Conservation (phyloP, 2,888 invertebrate species). For the Prenolepis imparis region DNA sequence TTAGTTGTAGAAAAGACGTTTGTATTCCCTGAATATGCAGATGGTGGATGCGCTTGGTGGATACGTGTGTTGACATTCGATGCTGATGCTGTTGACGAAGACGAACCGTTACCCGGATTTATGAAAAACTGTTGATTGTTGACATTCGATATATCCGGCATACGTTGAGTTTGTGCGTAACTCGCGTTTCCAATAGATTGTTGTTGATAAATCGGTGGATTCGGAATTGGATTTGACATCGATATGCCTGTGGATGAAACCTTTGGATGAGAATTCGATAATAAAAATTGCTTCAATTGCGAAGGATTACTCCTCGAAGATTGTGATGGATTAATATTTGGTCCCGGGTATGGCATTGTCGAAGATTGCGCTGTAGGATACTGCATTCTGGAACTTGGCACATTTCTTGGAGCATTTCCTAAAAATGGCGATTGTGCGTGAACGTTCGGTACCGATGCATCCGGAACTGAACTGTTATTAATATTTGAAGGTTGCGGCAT, state of each 20-base stretch:
- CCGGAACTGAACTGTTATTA: not conserved
- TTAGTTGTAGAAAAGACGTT: not conserved
- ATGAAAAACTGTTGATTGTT: not conserved
- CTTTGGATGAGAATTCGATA: not conserved
- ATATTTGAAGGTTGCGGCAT: not conserved
- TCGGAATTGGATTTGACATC: not conserved
- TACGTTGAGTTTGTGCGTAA: not conserved
- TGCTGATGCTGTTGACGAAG: not conserved
- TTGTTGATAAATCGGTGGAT: not conserved
- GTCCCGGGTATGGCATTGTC: not conserved
- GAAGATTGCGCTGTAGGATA: not conserved
- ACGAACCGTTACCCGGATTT: not conserved
- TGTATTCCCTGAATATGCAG: not conserved
- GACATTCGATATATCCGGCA: not conserved
- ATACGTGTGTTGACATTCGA: not conserved
- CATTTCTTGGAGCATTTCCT: not conserved
- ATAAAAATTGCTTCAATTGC: not conserved
- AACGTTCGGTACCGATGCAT: not conserved
- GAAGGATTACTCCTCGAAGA: not conserved
- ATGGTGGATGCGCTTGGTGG: not conserved
- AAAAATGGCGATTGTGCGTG: not conserved
- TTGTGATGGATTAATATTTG: not conserved
- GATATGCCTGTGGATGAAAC: not conserved
- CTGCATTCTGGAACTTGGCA: not conserved
- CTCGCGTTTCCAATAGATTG: not conserved